A percentile compares a stretch with the other conserved stretches of the same genome.
phyloP scores from a whole-genome alignment of 2,113 vertebrate species.

The Brachypteracias leptosomus region DNA sequence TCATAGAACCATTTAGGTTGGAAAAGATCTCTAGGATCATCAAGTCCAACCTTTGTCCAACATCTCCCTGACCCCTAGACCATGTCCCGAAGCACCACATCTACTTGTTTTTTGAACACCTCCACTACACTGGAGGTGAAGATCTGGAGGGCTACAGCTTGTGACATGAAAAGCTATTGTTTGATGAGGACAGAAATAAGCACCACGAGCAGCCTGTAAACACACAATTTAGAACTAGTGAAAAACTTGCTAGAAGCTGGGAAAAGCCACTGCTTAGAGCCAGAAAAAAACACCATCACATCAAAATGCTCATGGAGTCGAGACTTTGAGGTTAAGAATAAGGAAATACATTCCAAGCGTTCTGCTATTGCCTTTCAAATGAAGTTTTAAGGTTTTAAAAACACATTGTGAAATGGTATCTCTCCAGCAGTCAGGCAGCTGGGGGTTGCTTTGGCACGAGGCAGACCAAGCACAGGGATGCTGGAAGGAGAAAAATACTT shows the following conservation, averaged over 20 bases:
- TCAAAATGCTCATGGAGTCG: accelerated
- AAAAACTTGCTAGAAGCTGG: background rate
- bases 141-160: background rate
- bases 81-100: too few species aligned
- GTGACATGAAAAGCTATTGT: background rate
- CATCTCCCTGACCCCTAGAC: too few species aligned
- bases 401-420: background rate
- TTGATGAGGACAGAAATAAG: background rate
- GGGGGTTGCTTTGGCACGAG: background rate
- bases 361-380: background rate
- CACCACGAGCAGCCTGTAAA: background rate
- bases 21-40: too few species aligned
- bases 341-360: background rate
- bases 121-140: background rate
- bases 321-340: background rate
- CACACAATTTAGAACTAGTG: background rate
- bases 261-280: background rate
- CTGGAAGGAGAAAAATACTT: background rate
- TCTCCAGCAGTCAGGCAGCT: background rate
- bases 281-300: background rate
- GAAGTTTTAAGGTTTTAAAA: background rate
- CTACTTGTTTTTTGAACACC: too few species aligned
- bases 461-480: background rate
- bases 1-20: too few species aligned
- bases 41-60: too few species aligned